phyloP scores from a whole-genome alignment of 2,888 invertebrate species.

The Mythimna impura region DNA sequence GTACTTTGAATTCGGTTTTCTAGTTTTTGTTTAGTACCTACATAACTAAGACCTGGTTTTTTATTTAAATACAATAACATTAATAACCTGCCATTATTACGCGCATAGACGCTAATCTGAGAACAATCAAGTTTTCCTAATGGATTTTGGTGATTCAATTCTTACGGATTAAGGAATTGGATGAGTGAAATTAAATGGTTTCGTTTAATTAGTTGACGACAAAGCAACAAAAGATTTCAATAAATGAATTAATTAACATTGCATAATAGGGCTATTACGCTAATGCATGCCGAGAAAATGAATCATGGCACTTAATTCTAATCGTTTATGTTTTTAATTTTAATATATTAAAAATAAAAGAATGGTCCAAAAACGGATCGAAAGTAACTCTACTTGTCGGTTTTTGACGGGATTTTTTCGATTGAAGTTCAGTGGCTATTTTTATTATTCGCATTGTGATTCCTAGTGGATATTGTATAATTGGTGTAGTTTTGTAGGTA shows the following conservation, averaged over 20 bases:
- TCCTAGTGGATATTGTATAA: no score
- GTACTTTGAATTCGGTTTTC: no score
- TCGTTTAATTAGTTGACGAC: conserved; percentile 14
- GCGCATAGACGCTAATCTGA: neutral
- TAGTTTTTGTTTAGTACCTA: neutral
- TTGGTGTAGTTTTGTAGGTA: no score
- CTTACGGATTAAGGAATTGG: conserved; percentile 14
- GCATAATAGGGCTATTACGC: conserved; percentile 7
- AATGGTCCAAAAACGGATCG: neutral
- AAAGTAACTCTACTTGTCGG: conserved; percentile 19
- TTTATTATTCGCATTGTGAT: no score
- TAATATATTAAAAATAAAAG: conserved; percentile 1
- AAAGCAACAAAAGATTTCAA: conserved; percentile 11
- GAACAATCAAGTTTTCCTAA: conserved; percentile 18
- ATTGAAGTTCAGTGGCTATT: no score
- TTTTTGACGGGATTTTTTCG: no score
- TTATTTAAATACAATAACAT: no score
- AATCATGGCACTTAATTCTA: neutral
- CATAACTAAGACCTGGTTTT: no score
- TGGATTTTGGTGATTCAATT: conserved; percentile 7
- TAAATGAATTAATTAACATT: conserved; percentile 15
- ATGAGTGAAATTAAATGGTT: conserved; percentile 20
- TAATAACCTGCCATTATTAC: neutral
- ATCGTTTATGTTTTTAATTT: neutral
- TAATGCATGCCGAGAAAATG: neutral